Evolutionary conservation across 2,888 invertebrate genomes (phyloP).

Genomic region (Xylophagus ater): DNA sequence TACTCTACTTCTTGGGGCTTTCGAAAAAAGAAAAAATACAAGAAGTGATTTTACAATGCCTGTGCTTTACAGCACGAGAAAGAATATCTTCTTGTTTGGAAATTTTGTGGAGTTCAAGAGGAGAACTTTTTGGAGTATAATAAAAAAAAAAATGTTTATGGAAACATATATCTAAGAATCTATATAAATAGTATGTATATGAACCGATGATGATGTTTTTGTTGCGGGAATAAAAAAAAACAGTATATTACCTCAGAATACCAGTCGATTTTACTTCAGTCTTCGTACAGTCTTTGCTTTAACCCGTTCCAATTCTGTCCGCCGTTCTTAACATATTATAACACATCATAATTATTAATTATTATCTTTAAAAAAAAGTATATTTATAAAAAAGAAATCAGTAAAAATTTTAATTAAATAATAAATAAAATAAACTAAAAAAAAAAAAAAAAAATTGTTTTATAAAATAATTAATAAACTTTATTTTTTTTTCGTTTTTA

Average conservation of each 20-base stretch:
- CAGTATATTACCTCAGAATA: constrained; percentile 41
- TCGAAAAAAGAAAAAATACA: too few species aligned
- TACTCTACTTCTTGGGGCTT: too few species aligned
- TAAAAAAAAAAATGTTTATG: too few species aligned
- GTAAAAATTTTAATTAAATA: too few species aligned
- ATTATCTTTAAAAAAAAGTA: constrained; percentile 25
- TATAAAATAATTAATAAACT: constrained; percentile 17
- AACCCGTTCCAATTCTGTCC: constrained; percentile 43
- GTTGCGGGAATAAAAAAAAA: too few species aligned
- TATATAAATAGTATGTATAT: too few species aligned
- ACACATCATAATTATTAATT: constrained; percentile 24
- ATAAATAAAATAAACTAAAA: constrained; percentile 15
- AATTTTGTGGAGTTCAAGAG: neutral
- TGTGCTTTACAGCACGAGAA: too few species aligned
- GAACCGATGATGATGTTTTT: too few species aligned
- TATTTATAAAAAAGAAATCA: constrained; percentile 16
- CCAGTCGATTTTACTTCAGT: constrained; percentile 41
- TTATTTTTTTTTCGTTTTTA: constrained; percentile 8
- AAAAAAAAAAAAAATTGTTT: constrained; percentile 16
- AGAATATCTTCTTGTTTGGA: too few species aligned
- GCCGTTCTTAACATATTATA: constrained; percentile 33
- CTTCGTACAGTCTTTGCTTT: constrained; percentile 44
- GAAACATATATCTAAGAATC: too few species aligned
- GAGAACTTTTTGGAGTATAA: neutral
- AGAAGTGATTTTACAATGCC: too few species aligned